These are phyloP conservation scores for Pantherophis vulpinus DNA, from an alignment of 2,797 vertebrate species.

Conservation along the genomic window DNA sequence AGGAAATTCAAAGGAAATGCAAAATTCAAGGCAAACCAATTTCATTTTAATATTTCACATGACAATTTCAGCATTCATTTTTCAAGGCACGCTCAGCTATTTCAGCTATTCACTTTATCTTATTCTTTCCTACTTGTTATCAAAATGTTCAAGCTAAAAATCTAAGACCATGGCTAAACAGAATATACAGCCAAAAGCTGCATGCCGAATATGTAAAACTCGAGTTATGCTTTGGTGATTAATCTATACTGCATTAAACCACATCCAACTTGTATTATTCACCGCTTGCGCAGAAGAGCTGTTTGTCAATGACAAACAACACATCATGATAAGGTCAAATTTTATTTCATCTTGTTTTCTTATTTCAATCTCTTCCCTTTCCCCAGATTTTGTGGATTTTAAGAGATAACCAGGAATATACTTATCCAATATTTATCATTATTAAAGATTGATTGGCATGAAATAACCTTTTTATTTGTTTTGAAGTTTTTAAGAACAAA, in stretches of 20 bases:
- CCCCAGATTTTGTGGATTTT: neutral
- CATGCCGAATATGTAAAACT: neutral
- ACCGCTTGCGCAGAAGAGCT: neutral
- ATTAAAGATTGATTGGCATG: conserved; percentile 15
- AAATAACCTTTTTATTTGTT: conserved; percentile 4
- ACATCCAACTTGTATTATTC: neutral
- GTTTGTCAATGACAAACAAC: neutral
- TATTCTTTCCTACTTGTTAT: neutral
- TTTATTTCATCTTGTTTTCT: neutral
- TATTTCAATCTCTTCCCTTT: neutral
- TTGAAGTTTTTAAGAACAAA: conserved; percentile 9
- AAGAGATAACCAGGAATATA: neutral
- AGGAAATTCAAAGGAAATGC: neutral
- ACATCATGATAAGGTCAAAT: neutral
- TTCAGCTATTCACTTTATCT: neutral
- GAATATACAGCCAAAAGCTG: conserved; percentile 15
- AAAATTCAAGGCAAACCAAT: conserved; percentile 15
- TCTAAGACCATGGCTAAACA: neutral
- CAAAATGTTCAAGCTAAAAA: neutral
- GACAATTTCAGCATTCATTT: neutral
- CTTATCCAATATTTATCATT: neutral
- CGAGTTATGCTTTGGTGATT: conserved; percentile 1
- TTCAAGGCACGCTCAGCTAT: neutral
- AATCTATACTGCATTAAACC: neutral
- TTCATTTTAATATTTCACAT: conserved; percentile 5